phyloP scores from a whole-genome alignment of 2,797 vertebrate genomes.

The Paedocypris micromegethes region DNA sequence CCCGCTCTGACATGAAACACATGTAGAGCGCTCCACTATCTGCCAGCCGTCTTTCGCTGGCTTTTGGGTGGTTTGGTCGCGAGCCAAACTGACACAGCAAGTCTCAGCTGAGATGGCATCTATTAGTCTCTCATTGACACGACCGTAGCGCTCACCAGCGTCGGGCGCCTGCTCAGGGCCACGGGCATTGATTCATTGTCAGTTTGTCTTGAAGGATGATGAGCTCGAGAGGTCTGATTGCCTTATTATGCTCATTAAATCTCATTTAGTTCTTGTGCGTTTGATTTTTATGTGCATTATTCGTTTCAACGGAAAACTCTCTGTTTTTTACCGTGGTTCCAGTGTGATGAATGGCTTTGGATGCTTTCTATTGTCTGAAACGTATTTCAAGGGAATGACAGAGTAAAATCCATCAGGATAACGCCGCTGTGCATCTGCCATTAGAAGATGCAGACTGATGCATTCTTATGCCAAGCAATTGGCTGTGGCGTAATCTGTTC shows the following conservation, averaged over 20 bases:
- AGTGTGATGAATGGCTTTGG: background rate
- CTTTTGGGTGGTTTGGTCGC: constrained; percentile 39
- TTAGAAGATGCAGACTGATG: constrained; percentile 43
- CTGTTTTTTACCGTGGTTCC: constrained; percentile 29
- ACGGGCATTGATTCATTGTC: constrained; percentile 48
- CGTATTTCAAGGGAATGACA: constrained; percentile 41
- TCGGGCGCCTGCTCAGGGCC: constrained; percentile 32
- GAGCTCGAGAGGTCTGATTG: constrained; percentile 46
- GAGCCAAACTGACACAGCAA: constrained; percentile 38
- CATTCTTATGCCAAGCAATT: constrained; percentile 44
- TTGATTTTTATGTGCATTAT: constrained; percentile 48
- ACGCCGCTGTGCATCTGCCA: constrained; percentile 30
- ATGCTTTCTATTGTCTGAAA: constrained; percentile 27
- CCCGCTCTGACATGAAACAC: constrained; percentile 34
- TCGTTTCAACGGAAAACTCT: constrained; percentile 37
- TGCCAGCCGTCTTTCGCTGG: constrained; percentile 26
- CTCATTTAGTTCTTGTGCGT: constrained; percentile 48
- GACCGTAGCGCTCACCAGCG: constrained; percentile 31
- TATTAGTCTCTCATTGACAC: constrained; percentile 43
- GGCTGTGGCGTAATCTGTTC: constrained; percentile 45
- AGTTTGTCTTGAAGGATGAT: constrained; percentile 47
- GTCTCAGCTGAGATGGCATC: constrained; percentile 33
- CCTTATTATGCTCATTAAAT: constrained; percentile 53
- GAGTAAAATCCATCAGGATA: constrained; percentile 42
- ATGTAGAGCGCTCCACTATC: constrained; percentile 23